phyloP scores from a whole-genome alignment of 2,113 vertebrate genomes.

The Corythornis cristatus region DNA sequence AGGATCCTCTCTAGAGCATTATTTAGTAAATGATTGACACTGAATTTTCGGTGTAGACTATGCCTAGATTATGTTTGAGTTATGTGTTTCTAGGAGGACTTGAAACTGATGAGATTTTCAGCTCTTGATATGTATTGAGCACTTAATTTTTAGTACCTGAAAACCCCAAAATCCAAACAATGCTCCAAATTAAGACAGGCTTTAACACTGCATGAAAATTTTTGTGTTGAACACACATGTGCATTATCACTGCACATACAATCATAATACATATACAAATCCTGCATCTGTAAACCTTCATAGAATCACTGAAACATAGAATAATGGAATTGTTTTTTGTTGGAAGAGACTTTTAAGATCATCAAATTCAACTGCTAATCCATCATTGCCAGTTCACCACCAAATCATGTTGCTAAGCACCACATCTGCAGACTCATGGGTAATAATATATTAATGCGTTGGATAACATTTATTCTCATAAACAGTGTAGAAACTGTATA shows the following conservation, averaged over 20 bases:
- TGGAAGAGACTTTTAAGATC: not conserved
- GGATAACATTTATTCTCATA: not conserved
- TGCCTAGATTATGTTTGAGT: accelerated
- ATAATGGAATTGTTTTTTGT: not conserved
- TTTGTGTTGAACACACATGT: not conserved
- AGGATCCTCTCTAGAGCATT: not conserved
- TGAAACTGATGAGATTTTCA: not conserved
- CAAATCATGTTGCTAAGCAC: not conserved
- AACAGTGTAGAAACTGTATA: not conserved
- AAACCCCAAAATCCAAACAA: not conserved
- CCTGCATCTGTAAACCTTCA: not conserved
- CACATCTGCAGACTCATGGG: not conserved
- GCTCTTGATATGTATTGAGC: not conserved
- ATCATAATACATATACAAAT: not conserved
- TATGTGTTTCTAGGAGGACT: not conserved
- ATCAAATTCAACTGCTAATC: not conserved
- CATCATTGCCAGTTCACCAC: not conserved
- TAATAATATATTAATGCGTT: not conserved
- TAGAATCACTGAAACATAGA: not conserved
- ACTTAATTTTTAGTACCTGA: not conserved
- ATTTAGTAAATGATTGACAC: not conserved
- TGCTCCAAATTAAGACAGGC: not conserved
- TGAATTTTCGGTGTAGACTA: not conserved
- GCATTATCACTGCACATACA: not conserved
- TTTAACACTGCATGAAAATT: not conserved